These are phyloP conservation scores for Thryonomys swinderianus DNA, from an alignment of 2,113 vertebrate species.

Conservation along the genomic window DNA sequence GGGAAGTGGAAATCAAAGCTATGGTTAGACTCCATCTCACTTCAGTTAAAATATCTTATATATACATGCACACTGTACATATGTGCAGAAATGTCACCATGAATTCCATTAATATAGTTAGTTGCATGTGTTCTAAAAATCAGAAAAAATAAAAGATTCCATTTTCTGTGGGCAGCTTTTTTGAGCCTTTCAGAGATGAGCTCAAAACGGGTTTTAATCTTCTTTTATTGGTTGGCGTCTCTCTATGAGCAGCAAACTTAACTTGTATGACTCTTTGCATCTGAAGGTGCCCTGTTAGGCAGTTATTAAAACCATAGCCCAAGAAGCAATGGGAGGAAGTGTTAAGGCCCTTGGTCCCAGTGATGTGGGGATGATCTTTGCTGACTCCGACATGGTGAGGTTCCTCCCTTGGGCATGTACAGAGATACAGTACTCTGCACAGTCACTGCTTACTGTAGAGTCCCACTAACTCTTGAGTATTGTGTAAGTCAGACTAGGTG, in stretches of 20 bases:
- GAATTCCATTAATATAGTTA: neutral
- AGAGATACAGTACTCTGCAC: neutral
- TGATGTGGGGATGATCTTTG: neutral
- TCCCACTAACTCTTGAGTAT: neutral
- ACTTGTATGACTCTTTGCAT: neutral
- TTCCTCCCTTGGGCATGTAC: neutral
- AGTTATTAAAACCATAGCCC: neutral
- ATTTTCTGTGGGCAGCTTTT: neutral
- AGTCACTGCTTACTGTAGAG: neutral
- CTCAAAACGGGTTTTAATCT: neutral
- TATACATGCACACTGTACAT: no score
- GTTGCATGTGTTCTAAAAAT: no score
- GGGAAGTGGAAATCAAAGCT: neutral
- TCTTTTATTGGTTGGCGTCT: neutral
- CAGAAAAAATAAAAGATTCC: no score
- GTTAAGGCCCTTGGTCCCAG: neutral
- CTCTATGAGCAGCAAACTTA: neutral
- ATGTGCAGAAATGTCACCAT: neutral
- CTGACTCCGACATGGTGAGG: neutral
- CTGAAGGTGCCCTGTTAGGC: neutral
- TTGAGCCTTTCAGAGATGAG: neutral
- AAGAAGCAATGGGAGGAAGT: neutral
- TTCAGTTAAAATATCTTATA: neutral
- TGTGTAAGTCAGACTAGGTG: neutral
- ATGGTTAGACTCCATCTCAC: neutral